Conservation (phyloP, 2,888 invertebrate species). For the Bhutanitis thaidina region DNA sequence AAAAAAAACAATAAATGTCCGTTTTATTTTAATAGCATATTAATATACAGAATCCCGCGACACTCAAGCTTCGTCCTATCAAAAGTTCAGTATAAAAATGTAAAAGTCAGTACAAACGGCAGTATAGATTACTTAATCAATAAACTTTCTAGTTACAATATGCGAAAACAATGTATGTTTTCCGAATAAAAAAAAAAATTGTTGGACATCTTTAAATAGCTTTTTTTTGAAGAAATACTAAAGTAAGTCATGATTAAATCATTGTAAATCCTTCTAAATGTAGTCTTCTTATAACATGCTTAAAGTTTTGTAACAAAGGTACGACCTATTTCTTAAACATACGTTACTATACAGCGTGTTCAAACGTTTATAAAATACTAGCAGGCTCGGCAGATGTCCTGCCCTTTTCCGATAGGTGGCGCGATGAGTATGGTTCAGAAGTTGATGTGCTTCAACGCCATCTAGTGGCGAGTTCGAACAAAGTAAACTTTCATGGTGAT, state of each 20-base stretch:
- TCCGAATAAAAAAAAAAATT: too few species aligned
- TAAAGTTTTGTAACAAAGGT: constrained; percentile 9
- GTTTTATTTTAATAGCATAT: constrained; percentile 56
- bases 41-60: constrained; percentile 46
- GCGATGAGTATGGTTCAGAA: too few species aligned
- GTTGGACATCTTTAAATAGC: too few species aligned
- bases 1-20: constrained; percentile 13
- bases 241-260: not conserved
- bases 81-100: constrained; percentile 37
- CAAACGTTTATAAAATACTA: not conserved
- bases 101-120: constrained; percentile 29
- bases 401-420: too few species aligned
- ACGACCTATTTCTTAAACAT: not conserved
- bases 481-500: too few species aligned
- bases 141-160: too few species aligned
- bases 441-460: too few species aligned
- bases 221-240: too few species aligned
- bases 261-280: constrained; percentile 13
- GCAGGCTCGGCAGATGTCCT: too few species aligned
- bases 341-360: not conserved
- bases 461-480: too few species aligned
- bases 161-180: too few species aligned
- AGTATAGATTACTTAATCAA: too few species aligned
- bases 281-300: constrained; percentile 3
- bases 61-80: constrained; percentile 52